Evolutionary conservation across 2,113 vertebrate species (phyloP), one percentile per base, ranked within the genome.

Genomic region (Arizona elegans): DNA sequence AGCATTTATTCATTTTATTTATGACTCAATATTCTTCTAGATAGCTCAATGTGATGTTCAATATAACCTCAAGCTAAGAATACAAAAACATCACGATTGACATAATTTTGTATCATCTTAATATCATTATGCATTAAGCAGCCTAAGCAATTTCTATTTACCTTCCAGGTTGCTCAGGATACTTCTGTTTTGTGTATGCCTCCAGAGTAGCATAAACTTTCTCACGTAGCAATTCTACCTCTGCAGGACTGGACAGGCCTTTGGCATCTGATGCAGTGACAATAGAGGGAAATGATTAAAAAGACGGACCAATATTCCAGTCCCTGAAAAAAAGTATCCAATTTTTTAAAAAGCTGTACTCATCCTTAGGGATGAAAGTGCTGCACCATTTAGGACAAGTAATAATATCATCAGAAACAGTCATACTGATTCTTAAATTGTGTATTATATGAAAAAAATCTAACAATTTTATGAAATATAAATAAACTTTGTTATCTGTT

Each of bases 141-240:
- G 23, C 50, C 38, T 6, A 33, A 11, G 21, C 88, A 8, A 24
- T 81, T 70, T n/a, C 38, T 70, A 15, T 97, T 96, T 97, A 99
- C 99, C 99, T 98, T 96, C 99, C 99, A 0, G 99, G 99, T 94
- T 99, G 99, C 88, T 99, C 98, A 0, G 99, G 99, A 93, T 99
- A 99, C 95, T 99, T 99, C 95, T 99, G 99, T 97, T 99, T 99
- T 0, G 99, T 99, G 96, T 99, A 99, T n/a, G 98, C 98, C 96
- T 99, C 99, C 65, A 99, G 96, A 0, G 99, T 99, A 58, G 99
- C 99, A 0, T 99, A 99, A 53, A 99, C 99, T 89, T 99, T 99
- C 97, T 99, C 99, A 91, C 99, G 96, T 90, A 99, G 97, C 0
- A 97, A 97, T 92, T 99, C 99, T 1, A 99, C 99, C 95, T 99